Base-by-base conservation (phyloP, 2,113 vertebrate species). In the Oryzias woworae region DNA sequence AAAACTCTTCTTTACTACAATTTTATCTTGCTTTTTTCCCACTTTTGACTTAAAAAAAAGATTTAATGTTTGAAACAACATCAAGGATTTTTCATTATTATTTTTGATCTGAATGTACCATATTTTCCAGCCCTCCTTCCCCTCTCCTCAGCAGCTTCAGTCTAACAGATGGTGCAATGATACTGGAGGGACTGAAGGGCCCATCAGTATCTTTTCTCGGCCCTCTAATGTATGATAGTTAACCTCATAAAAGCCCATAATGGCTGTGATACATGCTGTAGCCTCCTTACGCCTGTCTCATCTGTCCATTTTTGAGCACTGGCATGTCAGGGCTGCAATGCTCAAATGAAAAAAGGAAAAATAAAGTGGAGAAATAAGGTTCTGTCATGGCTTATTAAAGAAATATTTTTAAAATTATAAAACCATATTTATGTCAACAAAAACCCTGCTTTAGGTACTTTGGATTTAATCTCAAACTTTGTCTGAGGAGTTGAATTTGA, bases 101-200 rank as follows among this genome's bases (percentile, higher is more conserved):
- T 45, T 45, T 17, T 6, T 45, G 4, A 16, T 45, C 44, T 17
- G 16, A 45, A 45, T 45, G 15, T 23, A 0, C 46, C 3, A 3
- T 24, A 36, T 47, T 54, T 64, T 17, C 45, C 18, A 14, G 7
- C 4, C 23, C 13, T 10, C 31, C 20, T 23, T 24, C 48, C 49
- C 31, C 3, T 5, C 23, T 66, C 8, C 54, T 77, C 64, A 48
- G 63, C 63, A 31, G 64, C 70, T 50, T 53, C 71, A 16, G 60
- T 28, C 58, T 49, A 62, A 60, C 82, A 81, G 82, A 81, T 81
- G 82, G 78, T 62, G 47, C 55, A 60, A 53, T 10, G 57, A 60
- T 45, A 44, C 65, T 79, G 69, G 65, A 48, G 56, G 62, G 41
- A 57, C 69, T 64, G 65, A 69, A 44, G 66, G 64, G 31, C 41